Percentiles rank a stretch among this genome's conserved stretches.
These are phyloP conservation scores for Patiria miniata DNA, from an alignment of 35 echinoderm and acorn worm genomes.

Conservation along the genomic window DNA sequence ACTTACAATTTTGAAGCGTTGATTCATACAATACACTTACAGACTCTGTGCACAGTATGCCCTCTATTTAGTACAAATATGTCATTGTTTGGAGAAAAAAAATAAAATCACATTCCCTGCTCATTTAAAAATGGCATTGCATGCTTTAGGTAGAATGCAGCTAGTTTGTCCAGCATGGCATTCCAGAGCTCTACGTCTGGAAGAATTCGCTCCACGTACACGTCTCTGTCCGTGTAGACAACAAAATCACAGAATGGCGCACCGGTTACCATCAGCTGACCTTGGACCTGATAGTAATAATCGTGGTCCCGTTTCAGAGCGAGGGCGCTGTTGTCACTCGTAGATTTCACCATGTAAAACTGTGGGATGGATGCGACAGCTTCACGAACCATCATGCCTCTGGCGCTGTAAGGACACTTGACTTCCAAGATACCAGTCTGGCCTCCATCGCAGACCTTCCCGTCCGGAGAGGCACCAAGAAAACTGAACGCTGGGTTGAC, in stretches of 20 bases:
- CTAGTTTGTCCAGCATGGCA: neutral
- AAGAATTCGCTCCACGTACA: slow-evolving; percentile 19
- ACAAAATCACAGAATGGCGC: slow-evolving; percentile 35
- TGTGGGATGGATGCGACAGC: neutral
- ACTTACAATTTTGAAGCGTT: too few relatives aligned
- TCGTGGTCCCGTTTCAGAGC: neutral
- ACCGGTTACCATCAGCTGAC: slow-evolving; percentile 15
- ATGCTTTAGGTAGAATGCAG: too few relatives aligned
- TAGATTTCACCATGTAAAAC: neutral
- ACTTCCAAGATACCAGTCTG: neutral
- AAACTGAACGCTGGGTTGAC: neutral
- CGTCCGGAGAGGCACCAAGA: slow-evolving; percentile 21
- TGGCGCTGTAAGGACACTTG: slow-evolving; percentile 37
- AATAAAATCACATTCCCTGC: too few relatives aligned
- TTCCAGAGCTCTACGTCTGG: neutral
- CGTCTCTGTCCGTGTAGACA: slow-evolving; percentile 12
- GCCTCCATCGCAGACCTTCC: slow-evolving; percentile 13
- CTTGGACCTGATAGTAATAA: slow-evolving; percentile 33
- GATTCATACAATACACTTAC: too few relatives aligned
- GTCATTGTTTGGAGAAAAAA: too few relatives aligned
- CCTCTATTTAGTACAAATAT: too few relatives aligned
- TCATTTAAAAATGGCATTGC: too few relatives aligned
- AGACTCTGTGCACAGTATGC: too few relatives aligned
- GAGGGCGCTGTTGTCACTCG: neutral
- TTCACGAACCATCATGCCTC: neutral